Evolutionary conservation across 2,888 invertebrate species (phyloP), one percentile per base, ranked within the genome.

Genomic region (Melipona beecheii): DNA sequence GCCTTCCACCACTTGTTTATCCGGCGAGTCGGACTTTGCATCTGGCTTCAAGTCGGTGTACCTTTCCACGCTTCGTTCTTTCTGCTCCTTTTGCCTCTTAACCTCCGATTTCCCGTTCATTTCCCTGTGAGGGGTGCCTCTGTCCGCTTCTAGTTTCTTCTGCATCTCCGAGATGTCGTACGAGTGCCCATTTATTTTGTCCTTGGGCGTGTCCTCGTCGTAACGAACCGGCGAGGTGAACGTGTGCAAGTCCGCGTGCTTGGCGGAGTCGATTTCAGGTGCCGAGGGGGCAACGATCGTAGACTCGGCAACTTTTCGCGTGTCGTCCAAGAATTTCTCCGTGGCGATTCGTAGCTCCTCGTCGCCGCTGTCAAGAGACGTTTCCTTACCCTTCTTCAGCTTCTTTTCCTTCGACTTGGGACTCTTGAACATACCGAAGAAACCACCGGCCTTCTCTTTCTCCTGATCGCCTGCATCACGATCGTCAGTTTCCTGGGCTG

Each of bases 391-490:
- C 43, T 91, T 88, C 75, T 89, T 90, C 64, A 89, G 81, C 17
- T 93, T 93, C 70, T 91, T 92, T 0, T 93, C 93, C 54, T 88
- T 92, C 19, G 90, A 86, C 64, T 92, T 93, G 0, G 94, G 93
- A 72, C 93, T 93, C 75, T 90, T 93, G 70, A 94, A 93, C 4
- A 93, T 93, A 6, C 92, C 92, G 56, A 93, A 93, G 83, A 93
- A 92, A 15, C 91, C 88, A 15, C 89, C 82, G 5, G 90, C 73
- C 88, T 87, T 90, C 2, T 91, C 90, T n/a, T 90, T 91, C 4
- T 78, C 70, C 4, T 87, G 84, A 65, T 90, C 90, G 92, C 19
- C 60, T 3, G 58, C 21, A 4, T 79, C 83, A 6, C 86, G 76
- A 15, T 89, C 90, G 0, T 86, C 88, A 15, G 79, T 72, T 11